These are phyloP conservation scores for Arctocebus calabarensis DNA, from an alignment of 2,797 vertebrate species.

Conservation along the genomic window DNA sequence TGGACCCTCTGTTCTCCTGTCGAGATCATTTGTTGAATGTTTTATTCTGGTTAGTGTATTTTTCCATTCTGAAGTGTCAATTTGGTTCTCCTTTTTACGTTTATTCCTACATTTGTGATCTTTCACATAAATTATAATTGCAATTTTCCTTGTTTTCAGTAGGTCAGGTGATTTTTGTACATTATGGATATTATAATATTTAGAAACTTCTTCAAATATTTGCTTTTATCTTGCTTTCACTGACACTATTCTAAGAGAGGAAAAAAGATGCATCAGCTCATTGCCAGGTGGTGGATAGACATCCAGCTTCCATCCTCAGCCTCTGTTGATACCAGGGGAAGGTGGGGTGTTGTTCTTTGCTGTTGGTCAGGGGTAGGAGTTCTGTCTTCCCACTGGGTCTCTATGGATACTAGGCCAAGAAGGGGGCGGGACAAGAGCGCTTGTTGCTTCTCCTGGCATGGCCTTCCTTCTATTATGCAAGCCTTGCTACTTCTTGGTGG, in stretches of 20 bases:
- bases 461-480: background rate
- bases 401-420: fast-evolving
- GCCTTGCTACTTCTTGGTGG: background rate
- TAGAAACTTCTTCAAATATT: background rate
- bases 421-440: fast-evolving
- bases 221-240: background rate
- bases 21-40: background rate
- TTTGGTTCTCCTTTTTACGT: background rate
- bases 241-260: background rate
- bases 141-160: background rate
- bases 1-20: background rate
- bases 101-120: too few relatives aligned
- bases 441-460: background rate
- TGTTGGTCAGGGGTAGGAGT: background rate
- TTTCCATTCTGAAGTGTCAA: background rate
- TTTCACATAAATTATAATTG: background rate
- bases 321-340: background rate
- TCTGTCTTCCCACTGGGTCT: background rate
- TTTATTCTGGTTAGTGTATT: background rate
- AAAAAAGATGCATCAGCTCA: background rate
- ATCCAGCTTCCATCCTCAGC: background rate
- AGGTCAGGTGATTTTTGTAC: background rate
- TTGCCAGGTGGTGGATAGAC: background rate
- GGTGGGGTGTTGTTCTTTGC: background rate
- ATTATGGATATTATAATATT: background rate